Evolutionary conservation across 2,888 invertebrate species (phyloP).

Genomic region (Griposia aprilina): DNA sequence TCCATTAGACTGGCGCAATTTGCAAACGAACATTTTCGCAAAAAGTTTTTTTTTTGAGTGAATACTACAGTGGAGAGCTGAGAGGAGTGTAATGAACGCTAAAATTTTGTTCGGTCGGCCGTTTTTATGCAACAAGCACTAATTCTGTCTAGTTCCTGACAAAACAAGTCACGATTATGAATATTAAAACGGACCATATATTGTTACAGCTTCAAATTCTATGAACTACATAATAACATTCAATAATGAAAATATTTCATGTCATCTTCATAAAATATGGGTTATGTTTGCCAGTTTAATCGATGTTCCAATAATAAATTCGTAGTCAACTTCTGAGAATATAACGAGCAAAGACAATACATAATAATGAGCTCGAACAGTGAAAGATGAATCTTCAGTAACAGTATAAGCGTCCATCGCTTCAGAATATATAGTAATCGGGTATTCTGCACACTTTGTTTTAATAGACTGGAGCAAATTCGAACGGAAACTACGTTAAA

Average conservation of each 20-base stretch:
- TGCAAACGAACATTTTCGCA: constrained; percentile 72
- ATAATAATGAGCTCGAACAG: constrained; percentile 73
- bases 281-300: constrained; percentile 55
- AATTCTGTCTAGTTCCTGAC: constrained; percentile 27
- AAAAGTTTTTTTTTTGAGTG: constrained; percentile 49
- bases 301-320: constrained; percentile 70
- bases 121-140: constrained; percentile 38
- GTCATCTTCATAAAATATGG: constrained; percentile 45
- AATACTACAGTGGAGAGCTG: constrained; percentile 23
- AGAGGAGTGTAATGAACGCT: constrained; percentile 32
- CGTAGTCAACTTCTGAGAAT: constrained; percentile 73
- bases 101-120: constrained; percentile 24
- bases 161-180: constrained; percentile 18
- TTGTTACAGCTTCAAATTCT: constrained; percentile 10
- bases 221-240: constrained; percentile 19
- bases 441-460: constrained; percentile 55
- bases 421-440: constrained; percentile 60
- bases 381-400: constrained; percentile 72
- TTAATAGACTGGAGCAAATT: constrained; percentile 65
- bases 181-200: not conserved
- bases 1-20: constrained; percentile 78
- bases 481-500: constrained; percentile 71
- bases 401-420: constrained; percentile 62
- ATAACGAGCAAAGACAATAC: constrained; percentile 72
- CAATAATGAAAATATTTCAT: constrained; percentile 34